A percentile compares a stretch with the other conserved stretches of the same genome.
Evolutionary conservation across 2,888 invertebrate genomes (phyloP).

Genomic region (Drosophila ezoana): DNA sequence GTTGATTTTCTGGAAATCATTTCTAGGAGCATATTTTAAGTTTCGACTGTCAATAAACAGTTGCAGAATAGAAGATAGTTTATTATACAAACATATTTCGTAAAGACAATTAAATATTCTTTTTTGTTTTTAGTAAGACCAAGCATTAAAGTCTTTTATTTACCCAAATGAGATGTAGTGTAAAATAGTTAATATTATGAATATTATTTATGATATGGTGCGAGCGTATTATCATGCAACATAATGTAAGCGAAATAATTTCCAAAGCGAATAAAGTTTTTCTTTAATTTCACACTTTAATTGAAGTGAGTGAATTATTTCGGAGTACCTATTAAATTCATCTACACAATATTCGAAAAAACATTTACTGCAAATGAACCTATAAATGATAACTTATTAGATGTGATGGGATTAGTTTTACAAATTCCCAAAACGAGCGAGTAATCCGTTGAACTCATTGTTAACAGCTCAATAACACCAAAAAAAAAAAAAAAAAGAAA

Average conservation of each 20-base stretch:
- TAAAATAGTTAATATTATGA: slow-evolving; percentile 3
- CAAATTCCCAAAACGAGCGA: neutral
- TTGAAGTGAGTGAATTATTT: neutral
- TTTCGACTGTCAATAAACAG: too few species aligned
- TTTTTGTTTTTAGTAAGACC: too few species aligned
- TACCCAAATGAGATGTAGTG: too few species aligned
- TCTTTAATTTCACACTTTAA: neutral
- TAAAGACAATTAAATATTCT: too few species aligned
- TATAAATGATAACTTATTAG: neutral
- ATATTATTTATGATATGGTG: neutral
- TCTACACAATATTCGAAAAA: neutral
- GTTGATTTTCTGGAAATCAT: neutral
- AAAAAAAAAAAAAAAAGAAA: neutral
- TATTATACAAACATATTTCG: neutral
- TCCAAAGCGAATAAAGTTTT: neutral
- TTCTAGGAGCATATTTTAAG: too few species aligned
- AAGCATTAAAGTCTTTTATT: too few species aligned
- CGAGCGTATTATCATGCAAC: neutral
- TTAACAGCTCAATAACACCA: slow-evolving; percentile 47
- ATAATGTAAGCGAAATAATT: neutral
- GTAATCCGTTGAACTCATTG: slow-evolving; percentile 20
- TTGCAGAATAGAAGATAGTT: neutral
- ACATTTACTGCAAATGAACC: neutral
- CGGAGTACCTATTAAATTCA: neutral
- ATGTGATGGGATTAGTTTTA: slow-evolving; percentile 7